These are phyloP conservation scores for Axinella damicornis DNA, from an alignment of 37 sponge, comb jelly and placozoan genomes.

Conservation along the genomic window DNA sequence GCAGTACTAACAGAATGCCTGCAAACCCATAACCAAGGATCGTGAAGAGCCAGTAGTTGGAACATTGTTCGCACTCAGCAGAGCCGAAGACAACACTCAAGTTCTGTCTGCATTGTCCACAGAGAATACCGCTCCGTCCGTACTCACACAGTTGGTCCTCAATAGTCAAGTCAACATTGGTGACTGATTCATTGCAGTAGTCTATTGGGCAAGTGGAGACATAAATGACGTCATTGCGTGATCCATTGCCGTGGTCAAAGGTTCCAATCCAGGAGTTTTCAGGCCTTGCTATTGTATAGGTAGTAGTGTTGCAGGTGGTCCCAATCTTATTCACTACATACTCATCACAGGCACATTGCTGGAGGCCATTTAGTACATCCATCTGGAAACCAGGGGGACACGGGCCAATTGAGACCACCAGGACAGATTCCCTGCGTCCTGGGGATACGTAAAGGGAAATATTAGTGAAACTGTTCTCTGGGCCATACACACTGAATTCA, in stretches of 20 bases:
- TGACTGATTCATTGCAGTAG: slow-evolving; percentile 11
- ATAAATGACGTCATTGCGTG: slow-evolving; percentile 12
- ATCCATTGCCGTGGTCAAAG: background rate
- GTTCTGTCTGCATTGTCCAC: slow-evolving; percentile 47
- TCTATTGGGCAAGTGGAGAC: slow-evolving; percentile 40
- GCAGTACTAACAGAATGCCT: slow-evolving; percentile 38
- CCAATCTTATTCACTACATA: background rate
- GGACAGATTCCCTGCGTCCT: background rate
- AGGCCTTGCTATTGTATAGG: slow-evolving; percentile 28
- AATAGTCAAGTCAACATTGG: background rate
- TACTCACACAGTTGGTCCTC: slow-evolving; percentile 23
- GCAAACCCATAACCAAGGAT: slow-evolving; percentile 22
- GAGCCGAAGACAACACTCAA: slow-evolving; percentile 64
- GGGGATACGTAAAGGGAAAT: slow-evolving; percentile 2
- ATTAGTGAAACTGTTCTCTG: slow-evolving; percentile 3
- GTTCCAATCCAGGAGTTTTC: slow-evolving; percentile 28
- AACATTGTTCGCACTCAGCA: slow-evolving; percentile 41
- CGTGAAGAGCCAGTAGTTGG: slow-evolving; percentile 46
- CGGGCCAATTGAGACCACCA: background rate
- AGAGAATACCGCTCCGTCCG: slow-evolving; percentile 61
- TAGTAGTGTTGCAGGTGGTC: slow-evolving; percentile 9
- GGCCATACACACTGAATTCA: slow-evolving; percentile 25
- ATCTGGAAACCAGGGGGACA: slow-evolving; percentile 53
- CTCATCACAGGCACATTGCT: slow-evolving; percentile 18
- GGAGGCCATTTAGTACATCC: background rate